Base-by-base conservation (phyloP, 2,888 invertebrate species). In the Dermolepida albohirtum region DNA sequence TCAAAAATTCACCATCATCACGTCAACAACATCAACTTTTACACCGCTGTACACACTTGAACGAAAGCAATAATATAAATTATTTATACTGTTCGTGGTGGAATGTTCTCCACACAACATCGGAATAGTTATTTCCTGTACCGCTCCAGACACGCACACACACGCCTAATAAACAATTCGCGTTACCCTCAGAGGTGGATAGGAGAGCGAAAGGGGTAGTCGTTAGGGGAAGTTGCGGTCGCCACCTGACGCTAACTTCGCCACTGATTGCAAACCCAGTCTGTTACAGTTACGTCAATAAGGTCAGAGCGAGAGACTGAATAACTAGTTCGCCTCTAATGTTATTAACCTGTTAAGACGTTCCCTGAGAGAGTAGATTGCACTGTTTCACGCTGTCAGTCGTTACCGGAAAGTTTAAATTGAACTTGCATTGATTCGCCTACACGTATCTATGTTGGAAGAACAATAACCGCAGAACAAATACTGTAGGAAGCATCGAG, bases 161-260 rank as follows among this genome's bases (percentile, higher is more conserved):
- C 34, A 6, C 34, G 6, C 6, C 34, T 34, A 34, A 34, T 34
- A 34, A 34, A 34, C 34, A 34, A 34, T 34, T 34, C 34, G 34
- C 34, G 34, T 34, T 34, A 34, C 34, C 34, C 34, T 34, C 6
- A 1, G 34, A 8, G 10, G 5, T 8, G 4, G 4, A 6, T 6
- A 34, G 6, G 34, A 6, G 6, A 8, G 34, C 34, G 6, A 10
- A 34, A 34, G 6, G 16, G 5, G 50, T 8, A 16, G 22, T 4
- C 50, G 22, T 14, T 16, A 17, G 4, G 50, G 27, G 50, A 50
- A 50, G 17, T 50, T 50, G 50, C 50, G 50, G 50, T 50, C 17
- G 16, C 50, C 50, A 50, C 50, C 50, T 16, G 50, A n/a, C 50
- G 50, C 17, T 50, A 50, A 50, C 50, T 50, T 50, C 50, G 7